Conservation (phyloP, 2,888 invertebrate genomes). For the Sminthurides aquaticus region DNA sequence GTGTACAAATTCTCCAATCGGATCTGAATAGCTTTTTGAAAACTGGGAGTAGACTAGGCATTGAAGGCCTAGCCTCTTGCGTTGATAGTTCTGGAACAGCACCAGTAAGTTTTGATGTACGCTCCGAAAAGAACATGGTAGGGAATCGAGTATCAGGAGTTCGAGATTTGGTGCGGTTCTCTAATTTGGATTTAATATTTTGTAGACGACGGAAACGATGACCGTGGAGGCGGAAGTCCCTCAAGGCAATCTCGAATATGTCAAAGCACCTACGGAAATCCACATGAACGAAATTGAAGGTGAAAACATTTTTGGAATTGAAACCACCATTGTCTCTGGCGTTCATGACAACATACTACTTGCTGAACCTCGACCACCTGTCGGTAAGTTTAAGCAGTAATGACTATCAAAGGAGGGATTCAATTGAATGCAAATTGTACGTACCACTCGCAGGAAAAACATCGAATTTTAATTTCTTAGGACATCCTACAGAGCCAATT, state of each 20-base stretch:
- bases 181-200: not conserved
- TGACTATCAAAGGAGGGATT: not conserved
- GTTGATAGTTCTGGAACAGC: constrained; percentile 2
- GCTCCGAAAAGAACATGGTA: no score
- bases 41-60: constrained; percentile 33
- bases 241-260: not conserved
- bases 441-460: no score
- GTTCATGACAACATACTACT: constrained; percentile 10
- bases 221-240: constrained; percentile 6
- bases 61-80: constrained; percentile 32
- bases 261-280: constrained; percentile 1
- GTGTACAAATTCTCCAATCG: constrained; percentile 31
- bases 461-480: no score
- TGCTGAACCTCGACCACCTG: constrained; percentile 2
- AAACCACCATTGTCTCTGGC: constrained; percentile 4
- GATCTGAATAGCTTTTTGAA: constrained; percentile 32
- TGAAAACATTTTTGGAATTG: constrained; percentile 2
- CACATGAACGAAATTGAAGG: constrained; percentile 6
- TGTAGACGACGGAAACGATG: constrained; percentile 6
- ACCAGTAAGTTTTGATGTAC: constrained; percentile 1
- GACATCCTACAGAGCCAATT: not conserved
- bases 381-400: constrained; percentile 1
- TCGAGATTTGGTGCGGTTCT: not conserved
- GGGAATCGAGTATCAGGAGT: not conserved
- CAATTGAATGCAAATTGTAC: no score